Evolutionary conservation across 2,888 invertebrate genomes (phyloP), one percentile per base, ranked within the genome.

Genomic region (Ornithoptera priamus): DNA sequence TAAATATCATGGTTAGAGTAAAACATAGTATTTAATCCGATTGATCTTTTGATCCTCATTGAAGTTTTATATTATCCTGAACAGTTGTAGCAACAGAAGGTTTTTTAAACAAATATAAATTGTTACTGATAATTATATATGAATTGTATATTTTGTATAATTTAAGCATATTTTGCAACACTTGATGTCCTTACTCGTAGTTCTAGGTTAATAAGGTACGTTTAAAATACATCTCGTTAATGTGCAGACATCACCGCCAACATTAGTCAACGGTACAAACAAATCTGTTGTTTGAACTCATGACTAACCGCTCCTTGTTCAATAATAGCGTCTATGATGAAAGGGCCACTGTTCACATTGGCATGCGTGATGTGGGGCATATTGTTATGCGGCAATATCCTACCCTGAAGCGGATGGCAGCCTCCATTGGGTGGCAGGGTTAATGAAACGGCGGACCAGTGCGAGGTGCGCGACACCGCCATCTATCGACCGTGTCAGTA

Each of bases 391-490:
- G 56, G 42, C 62, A 62, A 67, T 64, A 50, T 67, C 50, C 46
- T 15, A 50, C 60, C 50, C 46, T 15, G 50, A 15, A 63, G 63
- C 68, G 20, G 59, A 42, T 24, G 30, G 56, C 68, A 74, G 69
- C 73, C 73, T 74, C 75, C 76, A 78, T 81, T 74, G 77, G 72
- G 65, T 80, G 81, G 83, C 85, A 85, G 80, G 81, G 80, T 81
- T 85, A 85, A 85, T 85, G 83, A 83, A 84, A 87, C 82, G 78
- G 78, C 84, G 83, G 84, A 77, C 84, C 81, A 85, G 78, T 80
- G 82, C 80, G 76, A 79, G 36, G 56, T 75, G 80, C 75, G 77
- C 81, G 84, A 85, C 84, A 85, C 85, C 87, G 88, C 88, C 88
- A 88, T 86, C 86, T 86, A 79, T 77, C 78, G 79, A 76, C 81